phyloP scores from a whole-genome alignment of 2,797 vertebrate genomes.

The Erpetoichthys calabaricus region DNA sequence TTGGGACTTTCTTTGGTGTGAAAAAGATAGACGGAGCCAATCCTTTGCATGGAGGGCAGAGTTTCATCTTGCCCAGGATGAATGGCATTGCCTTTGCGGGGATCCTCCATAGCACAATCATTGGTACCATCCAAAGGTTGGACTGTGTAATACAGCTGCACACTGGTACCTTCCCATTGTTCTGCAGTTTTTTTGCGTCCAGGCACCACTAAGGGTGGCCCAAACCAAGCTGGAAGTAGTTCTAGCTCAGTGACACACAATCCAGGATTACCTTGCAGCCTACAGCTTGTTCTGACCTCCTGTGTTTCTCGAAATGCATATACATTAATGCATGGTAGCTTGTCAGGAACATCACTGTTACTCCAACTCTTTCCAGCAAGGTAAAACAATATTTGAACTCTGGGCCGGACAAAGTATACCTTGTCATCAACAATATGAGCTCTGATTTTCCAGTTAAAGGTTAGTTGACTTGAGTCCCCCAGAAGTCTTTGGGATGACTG shows the following conservation, averaged over 20 bases:
- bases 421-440: conserved; percentile 68
- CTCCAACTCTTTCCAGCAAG: conserved; percentile 73
- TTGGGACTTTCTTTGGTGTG: conserved; percentile 48
- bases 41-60: conserved; percentile 57
- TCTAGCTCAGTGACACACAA: conserved; percentile 86
- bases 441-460: conserved; percentile 78
- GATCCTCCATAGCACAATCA: conserved; percentile 64
- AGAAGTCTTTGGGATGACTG: conserved; percentile 51
- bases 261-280: conserved; percentile 64
- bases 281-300: conserved; percentile 65
- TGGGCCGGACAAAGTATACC: conserved; percentile 67
- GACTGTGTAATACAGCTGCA: conserved; percentile 79
- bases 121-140: conserved; percentile 45
- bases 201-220: conserved; percentile 38
- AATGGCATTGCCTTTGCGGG: conserved; percentile 47
- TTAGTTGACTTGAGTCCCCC: conserved; percentile 45
- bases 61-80: conserved; percentile 38
- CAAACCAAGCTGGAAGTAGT: conserved; percentile 75
- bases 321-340: conserved; percentile 72
- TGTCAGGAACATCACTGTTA: conserved; percentile 37
- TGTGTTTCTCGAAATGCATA: conserved; percentile 61
- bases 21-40: conserved; percentile 65
- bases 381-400: conserved; percentile 81
- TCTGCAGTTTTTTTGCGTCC: conserved; percentile 47
- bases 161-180: conserved; percentile 40